Evolutionary conservation across 2,113 vertebrate genomes (phyloP).

Genomic region (Psilopsiagon aymara): DNA sequence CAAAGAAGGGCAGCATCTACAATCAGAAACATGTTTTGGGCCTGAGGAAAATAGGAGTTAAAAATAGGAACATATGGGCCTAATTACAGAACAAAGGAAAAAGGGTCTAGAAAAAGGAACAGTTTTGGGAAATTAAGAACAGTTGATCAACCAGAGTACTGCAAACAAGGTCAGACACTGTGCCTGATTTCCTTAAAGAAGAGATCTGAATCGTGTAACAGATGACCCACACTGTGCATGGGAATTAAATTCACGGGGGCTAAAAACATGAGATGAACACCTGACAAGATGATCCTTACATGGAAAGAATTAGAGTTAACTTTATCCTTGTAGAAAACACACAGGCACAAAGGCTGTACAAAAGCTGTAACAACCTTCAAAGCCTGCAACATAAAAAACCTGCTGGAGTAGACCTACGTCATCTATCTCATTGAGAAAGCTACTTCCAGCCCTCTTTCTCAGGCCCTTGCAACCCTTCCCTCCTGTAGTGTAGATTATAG

Average conservation of each 20-base stretch:
- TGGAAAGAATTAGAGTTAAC: neutral
- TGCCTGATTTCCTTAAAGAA: neutral
- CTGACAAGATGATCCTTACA: neutral
- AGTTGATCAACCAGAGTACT: neutral
- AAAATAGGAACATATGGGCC: constrained; percentile 57
- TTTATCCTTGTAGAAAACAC: neutral
- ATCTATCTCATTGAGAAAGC: neutral
- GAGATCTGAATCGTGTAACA: neutral
- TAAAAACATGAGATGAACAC: neutral
- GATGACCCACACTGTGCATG: neutral
- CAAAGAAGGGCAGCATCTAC: constrained; percentile 48
- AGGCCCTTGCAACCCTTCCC: neutral
- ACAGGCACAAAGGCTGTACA: neutral
- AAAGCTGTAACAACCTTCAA: neutral
- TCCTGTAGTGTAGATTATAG: neutral
- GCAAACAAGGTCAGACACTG: neutral
- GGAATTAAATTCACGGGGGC: neutral
- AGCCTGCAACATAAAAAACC: neutral
- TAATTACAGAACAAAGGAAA: constrained; percentile 56
- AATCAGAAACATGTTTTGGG: constrained; percentile 49
- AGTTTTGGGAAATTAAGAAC: constrained; percentile 58
- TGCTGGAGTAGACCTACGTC: neutral
- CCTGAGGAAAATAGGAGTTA: constrained; percentile 50
- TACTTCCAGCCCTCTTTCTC: neutral
- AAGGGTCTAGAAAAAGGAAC: constrained; percentile 39